Evolutionary conservation across 2,797 vertebrate species (phyloP).

Genomic region (Eulemur albifrons): DNA sequence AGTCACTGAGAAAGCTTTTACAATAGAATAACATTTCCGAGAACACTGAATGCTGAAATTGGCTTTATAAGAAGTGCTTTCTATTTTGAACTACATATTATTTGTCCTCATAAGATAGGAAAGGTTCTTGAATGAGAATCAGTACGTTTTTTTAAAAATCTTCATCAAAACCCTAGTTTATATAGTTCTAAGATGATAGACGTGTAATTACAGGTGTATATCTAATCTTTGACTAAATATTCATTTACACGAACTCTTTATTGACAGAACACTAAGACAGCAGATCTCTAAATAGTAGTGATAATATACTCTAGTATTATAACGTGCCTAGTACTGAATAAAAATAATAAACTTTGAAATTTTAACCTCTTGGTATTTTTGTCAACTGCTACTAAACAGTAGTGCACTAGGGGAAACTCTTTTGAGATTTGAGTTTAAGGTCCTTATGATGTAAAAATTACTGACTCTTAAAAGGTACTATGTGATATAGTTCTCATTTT

Average conservation of each 20-base stretch:
- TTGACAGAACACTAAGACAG: background rate
- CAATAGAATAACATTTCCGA: background rate
- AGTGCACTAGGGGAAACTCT: background rate
- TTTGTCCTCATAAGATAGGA: background rate
- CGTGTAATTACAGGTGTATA: background rate
- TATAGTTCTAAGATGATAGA: background rate
- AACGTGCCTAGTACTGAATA: background rate
- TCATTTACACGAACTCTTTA: background rate
- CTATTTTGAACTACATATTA: background rate
- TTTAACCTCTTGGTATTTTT: slow-evolving; percentile 24
- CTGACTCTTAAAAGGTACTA: background rate
- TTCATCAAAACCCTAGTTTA: background rate
- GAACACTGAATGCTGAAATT: background rate
- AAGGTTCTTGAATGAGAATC: background rate
- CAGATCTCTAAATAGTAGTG: background rate
- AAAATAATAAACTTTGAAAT: slow-evolving; percentile 6
- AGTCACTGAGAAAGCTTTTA: background rate
- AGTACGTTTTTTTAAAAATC: background rate
- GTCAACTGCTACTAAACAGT: background rate
- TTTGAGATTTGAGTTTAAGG: background rate
- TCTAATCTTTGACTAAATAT: slow-evolving; percentile 3
- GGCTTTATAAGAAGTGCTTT: background rate
- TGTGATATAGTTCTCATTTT: background rate
- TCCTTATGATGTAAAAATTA: background rate
- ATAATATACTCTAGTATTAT: background rate